A percentile compares a stretch with the other conserved stretches of the same genome.
phyloP scores from a whole-genome alignment of 2,888 invertebrate species.

The Stenodema calcarata region DNA sequence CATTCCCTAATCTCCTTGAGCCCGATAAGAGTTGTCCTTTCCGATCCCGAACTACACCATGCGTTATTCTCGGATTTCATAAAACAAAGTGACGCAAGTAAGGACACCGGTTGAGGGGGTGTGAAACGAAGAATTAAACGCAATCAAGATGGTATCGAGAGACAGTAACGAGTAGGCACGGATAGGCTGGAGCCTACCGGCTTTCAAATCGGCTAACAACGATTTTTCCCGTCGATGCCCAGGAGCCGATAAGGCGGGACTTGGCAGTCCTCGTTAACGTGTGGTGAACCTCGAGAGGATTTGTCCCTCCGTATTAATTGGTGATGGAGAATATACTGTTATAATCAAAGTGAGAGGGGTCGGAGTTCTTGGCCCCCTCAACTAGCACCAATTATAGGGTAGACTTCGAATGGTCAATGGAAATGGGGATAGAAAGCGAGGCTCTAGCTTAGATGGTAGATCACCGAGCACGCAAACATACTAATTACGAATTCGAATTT shows the following conservation, averaged over 20 bases:
- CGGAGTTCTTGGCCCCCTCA: not conserved
- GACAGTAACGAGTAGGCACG: slow-evolving; percentile 21
- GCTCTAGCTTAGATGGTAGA: not conserved
- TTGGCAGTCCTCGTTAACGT: slow-evolving; percentile 12
- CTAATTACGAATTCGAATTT: not conserved
- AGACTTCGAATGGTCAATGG: not conserved
- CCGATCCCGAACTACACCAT: not conserved
- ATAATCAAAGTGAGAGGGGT: not conserved
- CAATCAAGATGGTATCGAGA: slow-evolving; percentile 16
- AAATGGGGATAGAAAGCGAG: not conserved
- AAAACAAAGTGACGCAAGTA: slow-evolving; percentile 11
- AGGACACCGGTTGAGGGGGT: not conserved
- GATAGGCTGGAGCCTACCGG: not conserved
- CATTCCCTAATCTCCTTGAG: not conserved
- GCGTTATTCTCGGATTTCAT: slow-evolving; percentile 1
- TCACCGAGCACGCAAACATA: not conserved
- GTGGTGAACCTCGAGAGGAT: not conserved
- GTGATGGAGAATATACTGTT: slow-evolving; percentile 29
- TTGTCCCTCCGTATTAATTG: slow-evolving; percentile 37
- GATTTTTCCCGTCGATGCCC: slow-evolving; percentile 24
- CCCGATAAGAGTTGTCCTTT: not conserved
- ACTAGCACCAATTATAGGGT: slow-evolving; percentile 16
- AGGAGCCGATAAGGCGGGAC: not conserved
- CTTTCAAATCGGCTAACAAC: slow-evolving; percentile 18
- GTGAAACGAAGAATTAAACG: slow-evolving; percentile 19